Evolutionary conservation across 2,888 invertebrate genomes (phyloP), one percentile per base, ranked within the genome.

Genomic region (Cataglyphis altisquamis): DNA sequence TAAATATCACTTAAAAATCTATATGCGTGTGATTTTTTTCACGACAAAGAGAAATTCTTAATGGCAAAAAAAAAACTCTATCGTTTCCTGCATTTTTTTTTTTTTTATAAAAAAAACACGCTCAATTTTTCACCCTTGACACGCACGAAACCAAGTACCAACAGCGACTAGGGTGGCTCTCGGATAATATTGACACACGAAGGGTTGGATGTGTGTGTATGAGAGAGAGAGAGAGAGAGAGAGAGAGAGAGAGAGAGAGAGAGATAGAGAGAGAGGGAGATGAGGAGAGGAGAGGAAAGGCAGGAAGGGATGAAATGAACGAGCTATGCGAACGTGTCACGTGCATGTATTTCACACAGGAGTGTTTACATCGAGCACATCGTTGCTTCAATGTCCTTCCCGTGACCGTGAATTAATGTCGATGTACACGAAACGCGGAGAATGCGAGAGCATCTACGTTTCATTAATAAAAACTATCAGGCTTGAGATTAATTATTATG

Each of bases 161-260:
- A 84, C 77, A 70, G 72, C 21, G 62, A 74, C 62, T 60, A 48
- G 78, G 78, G 45, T 57, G 62, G 77, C 32, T 63, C 84, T 82
- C 73, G 45, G 80, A 36, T 82, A 83, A 84, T 84, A 84, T 84
- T 84, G 84, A 84, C 82, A 82, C 60, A 45, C 68, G 68, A 41
- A 67, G 60, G 39, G 36, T 57, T 62, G 72, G 29, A 55, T n/a
- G 73, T 48, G 8, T 52, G 2, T n/a, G 52, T 52, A 6, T 18
- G 18, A 66, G 12, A 45, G 55, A 75, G 1, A 45, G 12, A n/a
- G 25, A 10, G 45, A 48, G 12, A 18, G 25, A 52, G 25, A 55
- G 29, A 39, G 2, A 9, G 41, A 48, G 63, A 21, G 5, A 12
- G 6, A 9, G 10, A 57, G 18, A n/a, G 29, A 45, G 9, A 60